These are phyloP conservation scores for Buphagus erythrorhynchus DNA, from an alignment of 2,797 vertebrate species.

Conservation along the genomic window DNA sequence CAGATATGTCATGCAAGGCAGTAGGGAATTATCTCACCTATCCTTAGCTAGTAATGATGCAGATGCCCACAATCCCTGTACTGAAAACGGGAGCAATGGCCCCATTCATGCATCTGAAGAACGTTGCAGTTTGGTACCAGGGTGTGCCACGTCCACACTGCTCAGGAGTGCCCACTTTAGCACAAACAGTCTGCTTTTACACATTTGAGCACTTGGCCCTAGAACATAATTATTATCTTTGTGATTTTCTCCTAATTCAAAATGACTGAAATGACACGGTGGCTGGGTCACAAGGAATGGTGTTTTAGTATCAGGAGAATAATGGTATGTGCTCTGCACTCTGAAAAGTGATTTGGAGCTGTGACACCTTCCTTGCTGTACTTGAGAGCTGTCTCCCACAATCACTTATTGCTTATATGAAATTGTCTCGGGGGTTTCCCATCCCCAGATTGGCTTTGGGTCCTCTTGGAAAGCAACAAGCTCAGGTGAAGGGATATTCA, in stretches of 20 bases:
- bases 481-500: neutral
- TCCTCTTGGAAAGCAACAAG: neutral
- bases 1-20: neutral
- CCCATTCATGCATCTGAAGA: neutral
- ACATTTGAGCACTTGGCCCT: neutral
- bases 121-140: neutral
- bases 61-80: neutral
- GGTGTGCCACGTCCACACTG: too few relatives aligned
- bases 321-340: neutral
- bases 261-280: fast-evolving
- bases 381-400: neutral
- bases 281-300: neutral
- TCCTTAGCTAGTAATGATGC: neutral
- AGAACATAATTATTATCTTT: neutral
- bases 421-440: neutral
- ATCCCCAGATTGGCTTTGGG: neutral
- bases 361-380: neutral
- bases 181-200: neutral
- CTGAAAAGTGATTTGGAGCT: neutral
- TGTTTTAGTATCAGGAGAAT: neutral
- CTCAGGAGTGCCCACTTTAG: neutral
- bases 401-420: neutral
- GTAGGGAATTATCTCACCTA: neutral
- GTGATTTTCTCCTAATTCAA: neutral
- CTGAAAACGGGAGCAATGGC: neutral